Percentiles rank a stretch among this genome's conserved stretches.
These are phyloP conservation scores for Pachypanchax playfairii DNA, from an alignment of 2,113 vertebrate species.

Conservation along the genomic window DNA sequence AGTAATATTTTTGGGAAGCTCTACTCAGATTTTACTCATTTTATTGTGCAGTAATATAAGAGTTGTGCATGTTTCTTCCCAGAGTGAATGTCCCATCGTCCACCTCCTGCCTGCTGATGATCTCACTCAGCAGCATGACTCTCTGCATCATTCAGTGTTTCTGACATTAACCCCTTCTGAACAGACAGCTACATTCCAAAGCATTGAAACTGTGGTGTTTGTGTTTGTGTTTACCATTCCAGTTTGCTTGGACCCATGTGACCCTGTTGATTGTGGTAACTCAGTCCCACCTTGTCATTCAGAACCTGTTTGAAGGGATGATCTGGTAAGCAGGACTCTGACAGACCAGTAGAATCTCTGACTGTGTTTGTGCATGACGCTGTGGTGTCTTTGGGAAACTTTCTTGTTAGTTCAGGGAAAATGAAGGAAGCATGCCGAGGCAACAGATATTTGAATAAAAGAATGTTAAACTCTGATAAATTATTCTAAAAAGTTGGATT, in stretches of 20 bases:
- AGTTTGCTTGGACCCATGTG: conserved; percentile 99
- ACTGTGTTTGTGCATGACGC: conserved; percentile 7
- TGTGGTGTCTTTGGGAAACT: not conserved
- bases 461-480: not conserved
- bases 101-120: conserved; percentile 7
- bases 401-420: not conserved
- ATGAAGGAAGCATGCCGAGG: not conserved
- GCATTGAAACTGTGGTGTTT: conserved; percentile 79
- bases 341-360: conserved; percentile 26
- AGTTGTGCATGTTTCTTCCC: not conserved
- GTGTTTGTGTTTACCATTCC: conserved; percentile 87
- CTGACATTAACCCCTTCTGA: conserved; percentile 24
- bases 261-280: conserved; percentile 99
- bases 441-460: not conserved
- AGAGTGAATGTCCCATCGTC: not conserved
- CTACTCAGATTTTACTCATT: not conserved
- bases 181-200: conserved; percentile 46
- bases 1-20: not conserved
- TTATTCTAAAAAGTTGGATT: not conserved
- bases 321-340: conserved; percentile 91
- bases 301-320: conserved; percentile 99
- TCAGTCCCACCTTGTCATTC: conserved; percentile 99
- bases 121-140: conserved; percentile 6
- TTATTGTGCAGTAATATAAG: not conserved
- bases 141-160: conserved; percentile 14